Conservation (phyloP, 2,888 invertebrate genomes). For the Leptinotarsa tumamoca region DNA sequence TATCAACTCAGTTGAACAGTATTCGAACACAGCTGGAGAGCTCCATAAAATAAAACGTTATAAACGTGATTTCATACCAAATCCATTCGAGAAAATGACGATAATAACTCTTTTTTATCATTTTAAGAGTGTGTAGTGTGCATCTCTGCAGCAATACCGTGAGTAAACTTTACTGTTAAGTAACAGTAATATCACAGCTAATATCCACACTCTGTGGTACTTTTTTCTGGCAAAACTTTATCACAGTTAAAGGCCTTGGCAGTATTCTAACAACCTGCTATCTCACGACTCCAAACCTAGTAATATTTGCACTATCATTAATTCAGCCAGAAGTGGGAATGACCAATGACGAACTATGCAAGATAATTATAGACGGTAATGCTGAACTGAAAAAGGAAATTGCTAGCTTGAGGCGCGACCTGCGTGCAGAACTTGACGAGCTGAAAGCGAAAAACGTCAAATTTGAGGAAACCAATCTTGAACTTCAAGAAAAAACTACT, state of each 20-base stretch:
- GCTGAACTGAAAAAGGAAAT: background rate
- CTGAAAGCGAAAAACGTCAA: background rate
- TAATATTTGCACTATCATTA: background rate
- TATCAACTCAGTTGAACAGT: too few relatives aligned
- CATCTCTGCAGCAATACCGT: too few relatives aligned
- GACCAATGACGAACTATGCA: background rate
- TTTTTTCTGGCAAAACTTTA: background rate
- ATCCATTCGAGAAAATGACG: background rate
- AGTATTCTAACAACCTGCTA: background rate
- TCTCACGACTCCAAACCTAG: background rate
- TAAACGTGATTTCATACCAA: background rate
- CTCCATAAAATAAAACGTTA: background rate
- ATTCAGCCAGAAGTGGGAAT: background rate
- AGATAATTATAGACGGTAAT: background rate
- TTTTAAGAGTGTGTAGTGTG: background rate
- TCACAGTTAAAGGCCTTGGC: background rate
- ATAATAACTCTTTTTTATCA: background rate
- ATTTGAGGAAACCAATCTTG: background rate
- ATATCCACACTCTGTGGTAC: too few relatives aligned
- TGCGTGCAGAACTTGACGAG: background rate
- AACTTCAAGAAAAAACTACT: slow-evolving; percentile 1
- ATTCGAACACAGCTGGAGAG: background rate
- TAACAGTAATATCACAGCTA: too few relatives aligned
- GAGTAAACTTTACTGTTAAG: too few relatives aligned
- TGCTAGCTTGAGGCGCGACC: background rate